phyloP scores from a whole-genome alignment of 2,113 vertebrate genomes.

The Herpetotheres cachinnans region DNA sequence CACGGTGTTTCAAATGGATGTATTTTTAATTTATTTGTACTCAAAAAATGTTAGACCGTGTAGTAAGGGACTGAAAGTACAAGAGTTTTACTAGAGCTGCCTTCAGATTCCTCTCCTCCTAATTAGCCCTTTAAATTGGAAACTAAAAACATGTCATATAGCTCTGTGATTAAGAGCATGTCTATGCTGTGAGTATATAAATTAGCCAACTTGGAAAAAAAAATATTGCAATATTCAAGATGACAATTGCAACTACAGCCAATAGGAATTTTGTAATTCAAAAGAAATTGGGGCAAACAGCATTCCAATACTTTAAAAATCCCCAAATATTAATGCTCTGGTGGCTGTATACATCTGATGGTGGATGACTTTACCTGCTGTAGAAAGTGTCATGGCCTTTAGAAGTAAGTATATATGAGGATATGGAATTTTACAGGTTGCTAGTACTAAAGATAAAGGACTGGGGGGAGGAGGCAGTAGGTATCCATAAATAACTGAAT shows the following conservation, averaged over 20 bases:
- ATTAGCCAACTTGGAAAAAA: background rate
- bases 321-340: background rate
- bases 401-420: background rate
- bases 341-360: background rate
- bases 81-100: background rate
- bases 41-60: background rate
- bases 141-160: background rate
- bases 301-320: background rate
- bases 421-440: background rate
- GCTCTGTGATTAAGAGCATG: background rate
- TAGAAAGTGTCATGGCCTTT: background rate
- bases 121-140: background rate
- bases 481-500: background rate
- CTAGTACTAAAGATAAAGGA: background rate
- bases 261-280: background rate
- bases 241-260: background rate
- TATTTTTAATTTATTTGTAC: background rate
- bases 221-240: background rate
- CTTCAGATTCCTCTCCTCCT: background rate
- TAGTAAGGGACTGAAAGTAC: background rate
- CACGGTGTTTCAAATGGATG: background rate
- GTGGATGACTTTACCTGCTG: background rate
- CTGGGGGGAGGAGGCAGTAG: background rate
- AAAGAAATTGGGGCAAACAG: background rate
- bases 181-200: background rate